Evolutionary conservation across 2,113 vertebrate genomes (phyloP), one percentile per base, ranked within the genome.

Genomic region (Rhizomys pruinosus): DNA sequence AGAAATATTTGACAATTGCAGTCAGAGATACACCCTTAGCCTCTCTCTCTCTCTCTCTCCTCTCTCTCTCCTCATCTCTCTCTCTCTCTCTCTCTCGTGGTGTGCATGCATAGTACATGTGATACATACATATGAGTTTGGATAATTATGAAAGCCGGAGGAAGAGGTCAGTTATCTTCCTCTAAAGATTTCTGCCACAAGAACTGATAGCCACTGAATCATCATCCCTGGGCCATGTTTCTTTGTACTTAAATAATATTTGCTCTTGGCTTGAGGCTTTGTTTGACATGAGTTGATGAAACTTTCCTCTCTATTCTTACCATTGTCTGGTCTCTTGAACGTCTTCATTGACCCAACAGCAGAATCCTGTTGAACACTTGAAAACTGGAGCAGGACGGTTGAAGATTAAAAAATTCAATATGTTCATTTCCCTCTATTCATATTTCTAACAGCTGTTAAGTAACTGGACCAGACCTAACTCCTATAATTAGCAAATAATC

Each of bases 401-500:
- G 57, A 57, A 91, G 55, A 7, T 93, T 34, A 37, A 44, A 66
- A 76, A 81, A 64, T 39, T 76, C 10, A 29, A 63, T 72, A 32
- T 79, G 63, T 63, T 12, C 42, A 27, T 2, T 17, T 20, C 10
- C n/a, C 5, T 79, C 3, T 79, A 52, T 34, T 86, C 34, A 68
- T 89, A 23, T 77, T 77, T 17, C 63, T 78, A 23, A 78, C 39
- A 73, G n/a, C 8, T 72, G 16, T 42, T 57, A 34, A 34, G 64
- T 59, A 80, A 5, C 27, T 79, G 37, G 66, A 4, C 15, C 47
- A 10, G 64, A 2, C 79, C 34, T 59, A 73, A 29, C 7, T 91
- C 91, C 32, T 84, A 87, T 59, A 27, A 94, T 32, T 57, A 92
- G 64, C 57, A 92, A 81, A 85, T 63, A 55, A 80, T n/a, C n/a